Conservation (phyloP, 2,797 vertebrate species). For the Pangasius larnaudii region DNA sequence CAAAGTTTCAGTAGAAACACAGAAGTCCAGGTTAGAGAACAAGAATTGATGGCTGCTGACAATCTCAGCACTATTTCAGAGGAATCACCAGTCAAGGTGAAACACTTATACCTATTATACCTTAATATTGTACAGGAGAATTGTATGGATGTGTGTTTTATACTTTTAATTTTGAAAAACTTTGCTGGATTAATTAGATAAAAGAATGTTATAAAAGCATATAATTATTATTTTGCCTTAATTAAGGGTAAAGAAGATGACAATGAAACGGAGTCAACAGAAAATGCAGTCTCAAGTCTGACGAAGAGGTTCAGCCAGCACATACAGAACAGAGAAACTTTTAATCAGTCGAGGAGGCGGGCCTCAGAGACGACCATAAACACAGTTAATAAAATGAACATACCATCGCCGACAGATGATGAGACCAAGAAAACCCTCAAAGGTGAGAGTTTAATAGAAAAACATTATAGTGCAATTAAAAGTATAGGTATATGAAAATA, state of each 20-base stretch:
- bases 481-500: too few relatives aligned
- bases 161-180: background rate
- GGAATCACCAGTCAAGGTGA: slow-evolving; percentile 66
- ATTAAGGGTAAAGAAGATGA: slow-evolving; percentile 40
- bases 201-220: background rate
- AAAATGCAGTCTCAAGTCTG: slow-evolving; percentile 80
- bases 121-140: background rate
- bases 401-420: background rate
- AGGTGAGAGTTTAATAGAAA: background rate
- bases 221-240: background rate
- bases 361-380: slow-evolving; percentile 29
- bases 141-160: slow-evolving; percentile 1
- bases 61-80: slow-evolving; percentile 71
- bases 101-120: background rate
- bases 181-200: background rate
- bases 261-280: slow-evolving; percentile 26
- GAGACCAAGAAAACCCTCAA: background rate
- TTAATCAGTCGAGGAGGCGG: slow-evolving; percentile 39
- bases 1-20: slow-evolving; percentile 32
- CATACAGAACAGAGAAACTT: slow-evolving; percentile 74
- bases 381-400: background rate
- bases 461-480: background rate
- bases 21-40: slow-evolving; percentile 57
- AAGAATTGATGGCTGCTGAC: slow-evolving; percentile 69
- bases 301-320: slow-evolving; percentile 90